phyloP scores from a whole-genome alignment of 2,113 vertebrate species.

The Parus major region DNA sequence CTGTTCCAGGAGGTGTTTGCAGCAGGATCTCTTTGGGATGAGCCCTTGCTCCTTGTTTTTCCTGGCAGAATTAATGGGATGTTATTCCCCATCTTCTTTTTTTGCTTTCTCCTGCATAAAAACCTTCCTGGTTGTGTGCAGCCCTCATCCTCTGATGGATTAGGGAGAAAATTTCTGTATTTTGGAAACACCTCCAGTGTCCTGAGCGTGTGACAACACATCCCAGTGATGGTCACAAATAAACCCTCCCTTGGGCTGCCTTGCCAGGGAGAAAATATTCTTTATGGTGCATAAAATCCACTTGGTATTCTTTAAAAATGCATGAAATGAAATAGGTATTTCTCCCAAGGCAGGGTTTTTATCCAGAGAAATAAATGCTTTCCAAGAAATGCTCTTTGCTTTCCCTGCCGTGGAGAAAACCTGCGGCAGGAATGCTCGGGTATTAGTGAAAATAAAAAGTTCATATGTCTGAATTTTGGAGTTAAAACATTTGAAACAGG shows the following conservation, averaged over 20 bases:
- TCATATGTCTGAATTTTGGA: too few species aligned
- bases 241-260: not conserved
- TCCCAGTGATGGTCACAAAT: not conserved
- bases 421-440: not conserved
- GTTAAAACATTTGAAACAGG: not conserved
- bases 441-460: not conserved
- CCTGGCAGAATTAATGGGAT: not conserved
- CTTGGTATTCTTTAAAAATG: not conserved
- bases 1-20: not conserved
- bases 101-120: not conserved
- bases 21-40: not conserved
- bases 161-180: not conserved
- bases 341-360: not conserved
- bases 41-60: not conserved
- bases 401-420: not conserved
- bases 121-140: not conserved
- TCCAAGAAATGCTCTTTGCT: not conserved
- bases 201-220: not conserved
- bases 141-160: not conserved
- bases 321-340: not conserved
- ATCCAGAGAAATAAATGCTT: not conserved
- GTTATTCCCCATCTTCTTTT: not conserved
- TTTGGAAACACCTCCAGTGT: not conserved
- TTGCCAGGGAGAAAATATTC: not conserved
- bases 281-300: not conserved